A percentile compares a stretch with the other conserved stretches of the same genome.
Evolutionary conservation across 2,888 invertebrate genomes (phyloP).

Genomic region (Pherbina coryleti): DNA sequence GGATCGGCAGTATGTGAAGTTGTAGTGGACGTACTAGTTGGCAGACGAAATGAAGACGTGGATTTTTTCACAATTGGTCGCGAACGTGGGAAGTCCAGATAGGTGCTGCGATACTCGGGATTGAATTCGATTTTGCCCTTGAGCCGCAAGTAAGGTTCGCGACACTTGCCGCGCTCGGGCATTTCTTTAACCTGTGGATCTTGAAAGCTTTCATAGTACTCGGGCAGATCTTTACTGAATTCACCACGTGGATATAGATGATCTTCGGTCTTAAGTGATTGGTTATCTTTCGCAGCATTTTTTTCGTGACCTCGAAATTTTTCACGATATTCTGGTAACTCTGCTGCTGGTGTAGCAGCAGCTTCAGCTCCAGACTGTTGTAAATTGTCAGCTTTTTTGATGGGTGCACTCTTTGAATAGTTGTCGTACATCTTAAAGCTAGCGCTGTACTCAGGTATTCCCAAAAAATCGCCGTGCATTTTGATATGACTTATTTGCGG

Average conservation of each 20-base stretch:
- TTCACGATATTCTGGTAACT: slow-evolving; percentile 64
- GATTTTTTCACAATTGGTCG: slow-evolving; percentile 67
- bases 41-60: slow-evolving; percentile 63
- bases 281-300: slow-evolving; percentile 54
- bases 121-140: slow-evolving; percentile 69
- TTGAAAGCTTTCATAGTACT: slow-evolving; percentile 68
- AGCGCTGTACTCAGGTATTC: slow-evolving; percentile 67
- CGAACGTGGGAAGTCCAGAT: slow-evolving; percentile 66
- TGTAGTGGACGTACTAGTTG: slow-evolving; percentile 53
- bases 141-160: slow-evolving; percentile 65
- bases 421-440: slow-evolving; percentile 67
- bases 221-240: slow-evolving; percentile 65
- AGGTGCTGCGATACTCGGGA: slow-evolving; percentile 68
- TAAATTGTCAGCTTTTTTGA: slow-evolving; percentile 66
- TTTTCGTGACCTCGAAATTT: slow-evolving; percentile 63
- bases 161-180: slow-evolving; percentile 68
- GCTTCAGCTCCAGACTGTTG: slow-evolving; percentile 60
- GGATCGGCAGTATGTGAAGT: slow-evolving; percentile 30
- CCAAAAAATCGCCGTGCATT: slow-evolving; percentile 64
- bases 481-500: slow-evolving; percentile 67
- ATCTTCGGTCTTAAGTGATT: slow-evolving; percentile 61
- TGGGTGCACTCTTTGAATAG: slow-evolving; percentile 67
- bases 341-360: slow-evolving; percentile 27
- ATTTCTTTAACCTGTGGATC: slow-evolving; percentile 66
- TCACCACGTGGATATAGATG: slow-evolving; percentile 63